Evolutionary conservation across 2,888 invertebrate species (phyloP).

Genomic region (Pycnomerus fuliginosus): DNA sequence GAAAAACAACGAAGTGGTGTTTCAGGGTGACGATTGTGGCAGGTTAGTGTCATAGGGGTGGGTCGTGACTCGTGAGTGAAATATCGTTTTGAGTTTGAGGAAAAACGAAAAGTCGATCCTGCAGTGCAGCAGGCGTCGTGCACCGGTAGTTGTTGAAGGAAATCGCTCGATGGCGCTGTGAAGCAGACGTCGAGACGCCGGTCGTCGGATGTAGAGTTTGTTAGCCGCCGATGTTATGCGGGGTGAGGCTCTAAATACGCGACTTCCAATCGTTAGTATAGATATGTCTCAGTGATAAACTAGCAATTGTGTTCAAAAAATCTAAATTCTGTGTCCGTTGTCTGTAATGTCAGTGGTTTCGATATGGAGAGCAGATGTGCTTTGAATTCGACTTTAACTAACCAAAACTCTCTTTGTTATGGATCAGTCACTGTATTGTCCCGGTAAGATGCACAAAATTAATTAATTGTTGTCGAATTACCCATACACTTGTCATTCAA

Average conservation of each 20-base stretch:
- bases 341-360: conserved; percentile 45
- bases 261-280: conserved; percentile 23
- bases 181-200: conserved; percentile 41
- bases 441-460: conserved; percentile 42
- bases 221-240: conserved; percentile 43
- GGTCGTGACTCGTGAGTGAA: conserved; percentile 2
- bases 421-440: conserved; percentile 48
- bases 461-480: conserved; percentile 10
- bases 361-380: conserved; percentile 41
- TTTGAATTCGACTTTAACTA: conserved; percentile 33
- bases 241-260: conserved; percentile 41
- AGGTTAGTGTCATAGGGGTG: conserved; percentile 9
- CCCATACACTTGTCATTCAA: conserved; percentile 15
- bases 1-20: conserved; percentile 7
- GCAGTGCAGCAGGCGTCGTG: conserved; percentile 23
- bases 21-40: conserved; percentile 8
- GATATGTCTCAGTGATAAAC: conserved; percentile 35
- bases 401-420: conserved; percentile 40
- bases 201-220: conserved; percentile 36
- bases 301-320: conserved; percentile 29
- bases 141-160: conserved; percentile 10
- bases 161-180: conserved; percentile 40
- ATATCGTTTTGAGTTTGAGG: conserved; percentile 3
- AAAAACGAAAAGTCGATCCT: conserved; percentile 20
- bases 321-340: conserved; percentile 23